Evolutionary conservation across 2,888 invertebrate species (phyloP), one percentile per base, ranked within the genome.

Genomic region (Chloromyia formosa): DNA sequence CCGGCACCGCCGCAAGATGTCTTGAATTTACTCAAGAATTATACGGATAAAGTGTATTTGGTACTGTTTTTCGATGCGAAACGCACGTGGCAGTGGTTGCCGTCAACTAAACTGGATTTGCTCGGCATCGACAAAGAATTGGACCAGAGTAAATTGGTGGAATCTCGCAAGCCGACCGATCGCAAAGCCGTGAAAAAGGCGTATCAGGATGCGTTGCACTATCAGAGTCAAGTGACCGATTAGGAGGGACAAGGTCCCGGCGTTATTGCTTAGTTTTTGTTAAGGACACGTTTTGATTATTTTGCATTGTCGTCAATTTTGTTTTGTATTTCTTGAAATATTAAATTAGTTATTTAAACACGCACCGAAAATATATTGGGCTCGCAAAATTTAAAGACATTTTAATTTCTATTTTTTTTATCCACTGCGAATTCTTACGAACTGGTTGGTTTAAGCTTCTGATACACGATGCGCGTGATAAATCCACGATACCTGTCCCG

Each of bases 21-120:
- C 0, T 87, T 97, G 35, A 93, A 92, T 40, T 87, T 97, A 62
- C 92, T 91, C 74, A 90, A 91, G 79, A 94, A 94, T 84, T 93
- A 94, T 83, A 89, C 92, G 2, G 94, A 95, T 78, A 92, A 93
- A 2, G 90, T 95, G 12, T 96, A 94, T 84, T 88, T 98, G 61
- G 96, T 98, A 20, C 87, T 97, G 9, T 97, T 98, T 87, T 98
- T 98, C 84, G 97, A 98, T 84, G 94, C 93, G 1, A 97, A 97
- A 86, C 89, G 97, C 56, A 97, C 97, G 1, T 98, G 97, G 97
- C 97, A 97, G 85, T 98, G 97, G 97, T 86, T 97, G 78, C 95
- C 96, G 0, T 92, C 95, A 0, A 93, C 92, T 81, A 97, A 97
- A 85, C 87, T 98, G 40, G 97, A 97, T 81, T 90, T 93, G 4